phyloP scores from a whole-genome alignment of 2,797 vertebrate genomes.

The Squalus acanthias region DNA sequence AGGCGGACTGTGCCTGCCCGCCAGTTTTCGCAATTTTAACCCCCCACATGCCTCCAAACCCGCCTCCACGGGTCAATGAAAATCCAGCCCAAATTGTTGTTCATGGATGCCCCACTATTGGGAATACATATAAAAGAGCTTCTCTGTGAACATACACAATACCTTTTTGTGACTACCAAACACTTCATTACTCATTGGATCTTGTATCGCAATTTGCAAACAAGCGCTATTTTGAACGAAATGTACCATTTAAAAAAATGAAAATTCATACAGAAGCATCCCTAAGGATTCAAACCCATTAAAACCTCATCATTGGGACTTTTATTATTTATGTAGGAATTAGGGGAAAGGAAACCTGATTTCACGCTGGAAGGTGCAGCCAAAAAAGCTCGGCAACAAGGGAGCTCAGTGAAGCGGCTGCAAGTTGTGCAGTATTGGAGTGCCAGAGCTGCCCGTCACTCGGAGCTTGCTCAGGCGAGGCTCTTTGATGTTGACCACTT shows the following conservation, averaged over 20 bases:
- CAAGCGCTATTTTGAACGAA: background rate
- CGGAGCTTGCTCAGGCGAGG: background rate
- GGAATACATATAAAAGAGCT: background rate
- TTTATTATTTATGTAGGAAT: constrained; percentile 34
- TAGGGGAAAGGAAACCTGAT: constrained; percentile 27
- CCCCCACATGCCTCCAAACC: too few species aligned
- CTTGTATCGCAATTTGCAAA: background rate
- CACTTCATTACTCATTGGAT: background rate
- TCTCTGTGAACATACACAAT: background rate
- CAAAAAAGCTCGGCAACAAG: background rate
- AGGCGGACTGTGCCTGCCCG: too few species aligned
- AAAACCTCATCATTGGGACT: constrained; percentile 9
- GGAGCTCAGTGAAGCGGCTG: background rate
- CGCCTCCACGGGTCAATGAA: too few species aligned
- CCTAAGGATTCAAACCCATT: constrained; percentile 22
- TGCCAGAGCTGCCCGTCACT: background rate
- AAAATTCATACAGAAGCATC: background rate
- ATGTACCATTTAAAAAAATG: background rate
- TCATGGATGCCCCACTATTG: background rate
- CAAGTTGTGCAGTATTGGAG: background rate
- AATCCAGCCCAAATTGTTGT: too few species aligned
- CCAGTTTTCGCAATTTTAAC: too few species aligned
- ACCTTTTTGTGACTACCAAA: background rate
- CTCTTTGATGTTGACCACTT: background rate
- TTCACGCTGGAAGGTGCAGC: constrained; percentile 23